These are phyloP conservation scores for Ancistrus triradiatus DNA, from an alignment of 2,113 vertebrate species.

Conservation along the genomic window DNA sequence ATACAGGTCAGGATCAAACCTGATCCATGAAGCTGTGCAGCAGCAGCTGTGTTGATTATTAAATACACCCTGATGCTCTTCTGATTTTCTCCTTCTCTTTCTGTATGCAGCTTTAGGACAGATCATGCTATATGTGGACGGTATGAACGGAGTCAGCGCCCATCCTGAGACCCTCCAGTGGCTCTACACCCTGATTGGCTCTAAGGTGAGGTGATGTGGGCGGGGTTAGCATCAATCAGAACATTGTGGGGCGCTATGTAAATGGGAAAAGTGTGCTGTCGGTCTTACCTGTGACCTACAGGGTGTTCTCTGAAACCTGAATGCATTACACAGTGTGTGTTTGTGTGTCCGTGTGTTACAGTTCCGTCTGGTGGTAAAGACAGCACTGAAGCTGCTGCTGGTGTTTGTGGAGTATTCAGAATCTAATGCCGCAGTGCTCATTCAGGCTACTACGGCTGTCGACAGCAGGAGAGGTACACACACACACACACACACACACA, in stretches of 20 bases:
- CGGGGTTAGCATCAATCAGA: too few species aligned
- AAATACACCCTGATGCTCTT: too few species aligned
- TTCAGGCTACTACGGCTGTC: slow-evolving; percentile 75
- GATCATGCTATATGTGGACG: slow-evolving; percentile 97
- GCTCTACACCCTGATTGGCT: slow-evolving; percentile 89
- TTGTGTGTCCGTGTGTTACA: slow-evolving; percentile 44
- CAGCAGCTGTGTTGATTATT: too few species aligned
- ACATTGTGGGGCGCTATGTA: too few species aligned
- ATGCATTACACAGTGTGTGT: background rate
- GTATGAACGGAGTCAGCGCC: slow-evolving; percentile 93
- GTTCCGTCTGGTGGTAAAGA: slow-evolving; percentile 95
- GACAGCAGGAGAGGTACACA: slow-evolving; percentile 82
- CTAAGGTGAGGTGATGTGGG: slow-evolving; percentile 77
- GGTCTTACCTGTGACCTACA: too few species aligned
- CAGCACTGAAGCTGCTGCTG: slow-evolving; percentile 86
- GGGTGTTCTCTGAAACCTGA: too few species aligned
- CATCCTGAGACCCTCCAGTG: slow-evolving; percentile 90
- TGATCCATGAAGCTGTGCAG: too few species aligned
- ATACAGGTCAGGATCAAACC: too few species aligned
- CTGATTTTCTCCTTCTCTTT: slow-evolving; percentile 3
- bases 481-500: slow-evolving; percentile 4
- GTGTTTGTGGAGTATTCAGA: slow-evolving; percentile 94
- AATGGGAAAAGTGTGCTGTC: too few species aligned
- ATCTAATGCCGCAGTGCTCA: slow-evolving; percentile 78
- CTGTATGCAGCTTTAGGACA: slow-evolving; percentile 82